Evolutionary conservation across 2,888 invertebrate species (phyloP).

Genomic region (Mesorhabditis belari): DNA sequence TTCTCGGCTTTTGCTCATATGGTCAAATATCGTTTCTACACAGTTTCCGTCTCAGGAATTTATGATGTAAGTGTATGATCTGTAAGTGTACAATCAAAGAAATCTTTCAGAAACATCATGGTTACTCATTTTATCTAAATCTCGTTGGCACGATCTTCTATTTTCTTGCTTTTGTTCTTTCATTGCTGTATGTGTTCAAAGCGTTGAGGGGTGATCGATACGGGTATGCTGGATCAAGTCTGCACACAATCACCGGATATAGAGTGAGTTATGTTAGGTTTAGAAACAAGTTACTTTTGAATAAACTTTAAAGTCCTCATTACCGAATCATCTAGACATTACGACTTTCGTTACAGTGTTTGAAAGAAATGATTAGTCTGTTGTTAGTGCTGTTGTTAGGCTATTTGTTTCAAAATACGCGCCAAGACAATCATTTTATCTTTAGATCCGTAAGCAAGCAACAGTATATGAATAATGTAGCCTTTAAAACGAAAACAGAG

Average conservation of each 20-base stretch:
- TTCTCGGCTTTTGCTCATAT: conserved; percentile 46
- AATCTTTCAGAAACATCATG: conserved; percentile 41
- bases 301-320: no score
- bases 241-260: conserved; percentile 10
- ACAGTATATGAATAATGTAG: no score
- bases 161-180: conserved; percentile 21
- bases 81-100: neutral
- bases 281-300: no score
- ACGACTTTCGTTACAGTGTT: no score
- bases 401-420: neutral
- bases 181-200: conserved; percentile 18
- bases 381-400: no score
- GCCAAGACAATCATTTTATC: no score
- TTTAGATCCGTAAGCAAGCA: no score
- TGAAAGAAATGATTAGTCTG: no score
- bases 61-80: conserved; percentile 35
- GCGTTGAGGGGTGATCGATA: conserved; percentile 3
- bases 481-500: no score
- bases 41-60: conserved; percentile 49
- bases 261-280: no score
- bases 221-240: conserved; percentile 5
- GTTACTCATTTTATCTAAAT: conserved; percentile 46
- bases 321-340: no score
- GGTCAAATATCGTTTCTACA: conserved; percentile 50
- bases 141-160: conserved; percentile 27